Conservation (phyloP, 1,140 invertebrate species). For the Anoplophora glabripennis region DNA sequence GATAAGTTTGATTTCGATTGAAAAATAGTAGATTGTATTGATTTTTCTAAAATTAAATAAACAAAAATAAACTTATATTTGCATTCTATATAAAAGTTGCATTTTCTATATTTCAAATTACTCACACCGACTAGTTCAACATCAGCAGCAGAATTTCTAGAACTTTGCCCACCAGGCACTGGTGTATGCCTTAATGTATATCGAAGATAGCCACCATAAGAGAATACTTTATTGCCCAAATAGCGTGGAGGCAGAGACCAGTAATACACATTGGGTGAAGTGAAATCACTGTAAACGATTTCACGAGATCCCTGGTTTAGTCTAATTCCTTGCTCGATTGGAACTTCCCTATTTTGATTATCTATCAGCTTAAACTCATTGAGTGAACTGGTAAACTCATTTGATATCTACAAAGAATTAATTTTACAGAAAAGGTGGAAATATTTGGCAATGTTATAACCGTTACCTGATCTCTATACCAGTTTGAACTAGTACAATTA, state of each 20-base stretch:
- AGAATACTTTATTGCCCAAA: slow-evolving; percentile 87
- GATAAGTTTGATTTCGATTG: slow-evolving; percentile 53
- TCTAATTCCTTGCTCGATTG: slow-evolving; percentile 54
- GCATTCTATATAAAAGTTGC: background rate
- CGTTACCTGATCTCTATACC: slow-evolving; percentile 66
- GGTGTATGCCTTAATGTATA: slow-evolving; percentile 81
- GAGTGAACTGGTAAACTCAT: slow-evolving; percentile 51
- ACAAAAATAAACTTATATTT: slow-evolving; percentile 18
- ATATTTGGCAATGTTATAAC: background rate
- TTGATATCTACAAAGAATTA: slow-evolving; percentile 31
- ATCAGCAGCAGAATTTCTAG: slow-evolving; percentile 79
- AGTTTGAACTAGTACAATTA: slow-evolving; percentile 70
- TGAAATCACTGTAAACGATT: slow-evolving; percentile 66
- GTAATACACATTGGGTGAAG: slow-evolving; percentile 63
- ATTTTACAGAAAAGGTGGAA: slow-evolving; percentile 6
- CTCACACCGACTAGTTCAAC: slow-evolving; percentile 73
- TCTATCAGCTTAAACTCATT: slow-evolving; percentile 60
- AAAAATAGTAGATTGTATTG: slow-evolving; percentile 73
- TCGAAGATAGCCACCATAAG: slow-evolving; percentile 85
- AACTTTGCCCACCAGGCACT: slow-evolving; percentile 65
- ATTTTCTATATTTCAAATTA: slow-evolving; percentile 1
- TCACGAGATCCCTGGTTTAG: slow-evolving; percentile 57
- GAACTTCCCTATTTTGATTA: slow-evolving; percentile 48
- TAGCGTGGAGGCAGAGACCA: slow-evolving; percentile 76
- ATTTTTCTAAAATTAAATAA: slow-evolving; percentile 67